A percentile compares a stretch with the other conserved stretches of the same genome.
Conservation (phyloP, 2,888 invertebrate genomes). For the Andricus quercusramuli region DNA sequence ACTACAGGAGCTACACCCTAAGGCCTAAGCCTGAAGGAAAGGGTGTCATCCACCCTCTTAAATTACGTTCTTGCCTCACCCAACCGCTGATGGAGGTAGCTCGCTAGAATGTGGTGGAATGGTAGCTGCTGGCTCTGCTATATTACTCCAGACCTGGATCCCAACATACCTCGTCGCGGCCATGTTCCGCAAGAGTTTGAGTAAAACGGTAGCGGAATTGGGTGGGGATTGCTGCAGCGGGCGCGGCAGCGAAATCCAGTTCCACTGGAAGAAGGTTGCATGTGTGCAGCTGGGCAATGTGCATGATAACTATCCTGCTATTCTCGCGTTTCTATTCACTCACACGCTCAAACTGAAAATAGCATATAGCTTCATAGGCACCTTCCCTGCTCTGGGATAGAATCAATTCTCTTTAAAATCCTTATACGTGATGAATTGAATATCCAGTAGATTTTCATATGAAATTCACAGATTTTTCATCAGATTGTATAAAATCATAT, state of each 20-base stretch:
- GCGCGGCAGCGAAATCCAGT: constrained; percentile 56
- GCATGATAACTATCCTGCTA: constrained; percentile 1
- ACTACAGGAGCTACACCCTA: constrained; percentile 1
- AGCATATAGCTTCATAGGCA: constrained; percentile 30
- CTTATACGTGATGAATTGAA: neutral
- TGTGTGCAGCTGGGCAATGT: constrained; percentile 42
- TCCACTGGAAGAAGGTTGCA: constrained; percentile 50
- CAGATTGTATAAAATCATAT: neutral
- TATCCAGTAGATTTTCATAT: neutral
- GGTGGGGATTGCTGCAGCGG: constrained; percentile 18
- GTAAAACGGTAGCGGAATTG: constrained; percentile 44
- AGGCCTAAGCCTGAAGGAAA: neutral
- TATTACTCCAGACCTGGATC: constrained; percentile 29
- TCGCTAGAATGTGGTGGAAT: neutral
- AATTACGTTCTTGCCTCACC: constrained; percentile 3
- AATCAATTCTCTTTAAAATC: constrained; percentile 18
- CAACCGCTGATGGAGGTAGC: constrained; percentile 14
- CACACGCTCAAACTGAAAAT: neutral
- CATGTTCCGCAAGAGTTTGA: constrained; percentile 36
- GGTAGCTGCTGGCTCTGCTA: neutral
- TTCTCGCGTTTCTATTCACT: constrained; percentile 4
- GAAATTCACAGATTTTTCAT: neutral
- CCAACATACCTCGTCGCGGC: constrained; percentile 29
- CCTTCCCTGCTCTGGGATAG: constrained; percentile 11
- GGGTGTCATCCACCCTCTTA: constrained; percentile 19